Conservation (phyloP, 2,888 invertebrate species). For the Subacronicta megacephala region DNA sequence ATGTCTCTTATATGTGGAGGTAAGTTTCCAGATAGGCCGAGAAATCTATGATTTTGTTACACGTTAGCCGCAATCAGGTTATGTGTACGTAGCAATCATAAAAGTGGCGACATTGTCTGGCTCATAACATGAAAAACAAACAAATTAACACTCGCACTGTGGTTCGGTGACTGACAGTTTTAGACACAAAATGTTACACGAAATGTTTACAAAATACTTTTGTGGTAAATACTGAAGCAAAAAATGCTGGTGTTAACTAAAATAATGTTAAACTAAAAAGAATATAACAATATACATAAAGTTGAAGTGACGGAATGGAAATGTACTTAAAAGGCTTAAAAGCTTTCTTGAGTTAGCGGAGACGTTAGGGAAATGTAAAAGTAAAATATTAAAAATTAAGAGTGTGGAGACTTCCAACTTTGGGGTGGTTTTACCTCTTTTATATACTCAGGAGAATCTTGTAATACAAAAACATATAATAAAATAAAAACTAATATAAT, state of each 20-base stretch:
- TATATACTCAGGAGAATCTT: not conserved
- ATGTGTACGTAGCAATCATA: slow-evolving; percentile 38
- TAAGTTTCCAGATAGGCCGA: slow-evolving; percentile 66
- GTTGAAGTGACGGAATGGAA: slow-evolving; percentile 43
- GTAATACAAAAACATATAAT: not conserved
- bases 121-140: slow-evolving; percentile 53
- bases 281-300: slow-evolving; percentile 24
- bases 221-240: not conserved
- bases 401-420: slow-evolving; percentile 22
- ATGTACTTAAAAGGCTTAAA: slow-evolving; percentile 57
- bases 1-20: slow-evolving; percentile 88
- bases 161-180: slow-evolving; percentile 5
- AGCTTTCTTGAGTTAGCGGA: slow-evolving; percentile 57
- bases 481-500: not conserved
- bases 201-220: slow-evolving; percentile 3
- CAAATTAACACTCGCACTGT: slow-evolving; percentile 25
- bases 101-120: slow-evolving; percentile 49
- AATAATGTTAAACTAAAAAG: slow-evolving; percentile 23
- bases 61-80: slow-evolving; percentile 53
- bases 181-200: slow-evolving; percentile 18
- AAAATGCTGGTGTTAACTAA: not conserved
- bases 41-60: slow-evolving; percentile 47
- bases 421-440: slow-evolving; percentile 9
- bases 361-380: slow-evolving; percentile 56
- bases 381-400: slow-evolving; percentile 55